Conservation (phyloP, 2,888 invertebrate genomes). For the Eupithecia exiguata region DNA sequence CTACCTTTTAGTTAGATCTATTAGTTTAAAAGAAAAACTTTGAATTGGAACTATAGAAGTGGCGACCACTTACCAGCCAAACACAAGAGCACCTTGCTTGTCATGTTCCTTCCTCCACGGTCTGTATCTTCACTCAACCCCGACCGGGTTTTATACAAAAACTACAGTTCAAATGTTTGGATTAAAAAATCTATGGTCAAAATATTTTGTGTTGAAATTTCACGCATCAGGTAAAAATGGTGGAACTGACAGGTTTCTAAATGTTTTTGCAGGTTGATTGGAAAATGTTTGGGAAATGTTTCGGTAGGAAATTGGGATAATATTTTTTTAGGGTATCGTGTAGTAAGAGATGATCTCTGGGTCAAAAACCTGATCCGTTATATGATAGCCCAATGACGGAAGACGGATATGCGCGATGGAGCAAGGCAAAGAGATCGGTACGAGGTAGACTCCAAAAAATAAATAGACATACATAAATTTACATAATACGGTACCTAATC, state of each 20-base stretch:
- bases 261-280: constrained; percentile 5
- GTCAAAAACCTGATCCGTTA: neutral
- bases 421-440: too few relatives aligned
- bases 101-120: neutral
- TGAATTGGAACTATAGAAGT: neutral
- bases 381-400: too few relatives aligned
- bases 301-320: neutral
- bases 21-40: too few relatives aligned
- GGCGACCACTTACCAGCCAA: constrained; percentile 7
- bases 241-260: constrained; percentile 1
- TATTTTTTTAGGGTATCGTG: neutral
- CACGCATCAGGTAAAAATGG: neutral
- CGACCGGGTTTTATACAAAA: constrained; percentile 2
- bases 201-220: neutral
- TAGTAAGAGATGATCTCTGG: neutral
- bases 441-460: too few relatives aligned
- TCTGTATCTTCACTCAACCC: neutral
- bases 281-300: constrained; percentile 8
- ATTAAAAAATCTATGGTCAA: neutral
- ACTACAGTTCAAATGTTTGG: neutral
- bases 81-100: neutral
- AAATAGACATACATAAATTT: too few relatives aligned
- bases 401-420: too few relatives aligned
- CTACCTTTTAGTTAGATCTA: too few relatives aligned
- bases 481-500: too few relatives aligned